phyloP scores from a whole-genome alignment of 2,888 invertebrate species.

The Tipula vernalis region DNA sequence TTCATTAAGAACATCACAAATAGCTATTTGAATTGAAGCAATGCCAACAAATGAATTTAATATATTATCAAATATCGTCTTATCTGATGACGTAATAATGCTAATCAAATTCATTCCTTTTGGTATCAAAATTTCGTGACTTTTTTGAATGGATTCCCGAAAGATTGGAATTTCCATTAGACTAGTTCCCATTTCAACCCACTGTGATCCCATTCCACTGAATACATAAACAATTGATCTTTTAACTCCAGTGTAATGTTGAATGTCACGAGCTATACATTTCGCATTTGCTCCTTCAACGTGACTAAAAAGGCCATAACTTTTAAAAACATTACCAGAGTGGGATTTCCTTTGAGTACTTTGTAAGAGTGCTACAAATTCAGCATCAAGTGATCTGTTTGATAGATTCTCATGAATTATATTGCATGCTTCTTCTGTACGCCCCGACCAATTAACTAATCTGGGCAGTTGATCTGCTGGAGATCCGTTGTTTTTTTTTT shows the following conservation, averaged over 20 bases:
- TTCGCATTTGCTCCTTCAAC: conserved; percentile 18
- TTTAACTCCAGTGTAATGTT: conserved; percentile 47
- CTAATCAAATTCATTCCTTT: conserved; percentile 50
- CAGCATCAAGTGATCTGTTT: conserved; percentile 44
- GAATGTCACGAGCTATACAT: conserved; percentile 42
- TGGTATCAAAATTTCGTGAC: conserved; percentile 43
- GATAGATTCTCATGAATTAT: conserved; percentile 50
- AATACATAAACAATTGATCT: conserved; percentile 80
- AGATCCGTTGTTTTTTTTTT: conserved; percentile 41
- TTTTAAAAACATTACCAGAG: conserved; percentile 59
- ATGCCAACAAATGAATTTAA: conserved; percentile 61
- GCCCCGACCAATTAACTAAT: conserved; percentile 60
- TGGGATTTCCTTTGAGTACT: conserved; percentile 35
- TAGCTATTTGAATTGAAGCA: conserved; percentile 50
- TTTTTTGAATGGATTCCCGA: conserved; percentile 50
- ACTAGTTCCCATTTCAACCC: conserved; percentile 70
- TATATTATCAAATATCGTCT: conserved; percentile 48
- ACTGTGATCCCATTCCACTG: conserved; percentile 85
- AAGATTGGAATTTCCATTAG: conserved; percentile 65
- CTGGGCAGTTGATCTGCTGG: conserved; percentile 57
- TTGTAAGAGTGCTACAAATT: conserved; percentile 40
- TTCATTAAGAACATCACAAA: conserved; percentile 47
- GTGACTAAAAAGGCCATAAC: conserved; percentile 46
- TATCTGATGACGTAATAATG: conserved; percentile 50
- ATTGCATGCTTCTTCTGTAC: conserved; percentile 39